These are phyloP conservation scores for Antechinus flavipes DNA, from an alignment of 2,113 vertebrate genomes.

Conservation along the genomic window DNA sequence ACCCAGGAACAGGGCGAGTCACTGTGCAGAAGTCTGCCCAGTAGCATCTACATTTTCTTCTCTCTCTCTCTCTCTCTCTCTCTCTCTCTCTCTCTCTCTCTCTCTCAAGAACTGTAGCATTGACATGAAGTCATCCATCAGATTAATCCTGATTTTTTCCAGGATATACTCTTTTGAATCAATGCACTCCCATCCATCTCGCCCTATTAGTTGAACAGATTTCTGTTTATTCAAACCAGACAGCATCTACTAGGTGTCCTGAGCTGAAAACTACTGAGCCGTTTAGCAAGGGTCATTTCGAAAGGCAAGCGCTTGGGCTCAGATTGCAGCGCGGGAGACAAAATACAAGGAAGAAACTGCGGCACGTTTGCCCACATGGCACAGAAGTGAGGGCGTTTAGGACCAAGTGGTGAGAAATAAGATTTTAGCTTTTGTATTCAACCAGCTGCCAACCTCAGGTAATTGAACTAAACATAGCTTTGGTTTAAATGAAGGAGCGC, in stretches of 20 bases:
- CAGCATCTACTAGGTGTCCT: neutral
- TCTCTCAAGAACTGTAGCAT: neutral
- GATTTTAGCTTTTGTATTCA: neutral
- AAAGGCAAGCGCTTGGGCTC: neutral
- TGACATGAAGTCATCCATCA: neutral
- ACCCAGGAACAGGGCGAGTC: neutral
- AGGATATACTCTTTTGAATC: neutral
- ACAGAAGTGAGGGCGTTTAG: neutral
- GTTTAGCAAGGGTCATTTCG: neutral
- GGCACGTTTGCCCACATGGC: neutral
- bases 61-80: no score
- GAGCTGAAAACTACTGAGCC: neutral
- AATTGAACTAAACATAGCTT: neutral
- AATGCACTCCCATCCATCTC: neutral
- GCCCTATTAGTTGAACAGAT: neutral
- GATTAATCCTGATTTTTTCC: neutral
- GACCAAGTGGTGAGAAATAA: neutral
- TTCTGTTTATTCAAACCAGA: neutral
- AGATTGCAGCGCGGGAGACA: neutral
- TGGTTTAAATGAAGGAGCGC: neutral
- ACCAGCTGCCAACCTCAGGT: neutral
- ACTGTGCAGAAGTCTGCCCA: neutral
- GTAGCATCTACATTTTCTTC: neutral
- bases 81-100: no score
- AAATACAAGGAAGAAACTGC: neutral